Base-by-base conservation (phyloP, 2,888 invertebrate genomes). In the Nowickia ferox region DNA sequence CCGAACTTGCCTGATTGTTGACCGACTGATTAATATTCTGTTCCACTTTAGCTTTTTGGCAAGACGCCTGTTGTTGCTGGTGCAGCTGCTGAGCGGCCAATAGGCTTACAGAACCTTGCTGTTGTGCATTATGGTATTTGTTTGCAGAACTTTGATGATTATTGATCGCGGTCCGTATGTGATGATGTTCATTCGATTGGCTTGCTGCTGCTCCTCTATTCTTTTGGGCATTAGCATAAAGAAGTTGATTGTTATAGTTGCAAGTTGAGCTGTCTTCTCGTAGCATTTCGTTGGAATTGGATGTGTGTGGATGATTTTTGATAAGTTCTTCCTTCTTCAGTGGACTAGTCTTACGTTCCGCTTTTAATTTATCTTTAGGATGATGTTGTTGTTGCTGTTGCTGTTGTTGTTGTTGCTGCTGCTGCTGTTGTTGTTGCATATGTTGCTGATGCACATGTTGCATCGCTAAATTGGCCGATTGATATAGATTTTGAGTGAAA, bases 401-500 rank as follows among this genome's bases (percentile, higher is more conserved):
- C 51, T 88, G 87, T 30, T 87, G 86, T 17, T 86, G 80, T 61
- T 88, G 87, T 46, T 87, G 87, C 10, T 87, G 87, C 38, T 87
- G 87, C n/a, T 87, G 82, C 55, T 85, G 87, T 9, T 84, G 84
- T 11, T 84, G 88, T 75, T 90, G 89, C 87, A 92, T 91, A 81
- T 92, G 92, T 81, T 93, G 93, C 42, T 91, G 90, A 63, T 92
- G 91, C 19, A 92, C 90, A 82, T 91, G 92, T 53, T 92, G 92
- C 89, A 92, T 91, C 11, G 93, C 93, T 30, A 91, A 84, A 53
- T 91, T 90, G 19, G 92, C 90, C 11, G 92, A 92, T 77, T 92
- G 93, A 72, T 92, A 93, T 6, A 92, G 89, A 88, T 92, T 93
- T 83, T 92, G 92, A 0, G 93, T 91, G 13, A 93, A 91, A 86